A percentile compares a stretch with the other conserved stretches of the same genome.
phyloP scores from a whole-genome alignment of 2,113 vertebrate species.

The Austrofundulus limnaeus region DNA sequence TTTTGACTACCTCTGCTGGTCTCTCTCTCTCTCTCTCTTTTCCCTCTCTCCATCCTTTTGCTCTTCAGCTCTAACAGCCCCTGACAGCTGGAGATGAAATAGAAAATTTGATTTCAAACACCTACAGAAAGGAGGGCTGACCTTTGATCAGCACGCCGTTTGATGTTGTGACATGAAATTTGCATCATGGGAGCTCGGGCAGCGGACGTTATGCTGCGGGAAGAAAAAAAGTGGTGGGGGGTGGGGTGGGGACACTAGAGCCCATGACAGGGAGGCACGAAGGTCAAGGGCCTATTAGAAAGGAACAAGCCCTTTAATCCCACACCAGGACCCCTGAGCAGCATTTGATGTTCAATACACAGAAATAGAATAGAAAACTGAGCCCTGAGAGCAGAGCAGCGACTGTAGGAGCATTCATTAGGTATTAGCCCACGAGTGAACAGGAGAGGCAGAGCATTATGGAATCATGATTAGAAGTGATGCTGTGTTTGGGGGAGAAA shows the following conservation, averaged over 20 bases:
- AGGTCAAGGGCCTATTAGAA: slow-evolving; percentile 86
- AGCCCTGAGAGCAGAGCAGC: slow-evolving; percentile 45
- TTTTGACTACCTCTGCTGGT: slow-evolving; percentile 41
- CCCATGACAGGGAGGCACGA: slow-evolving; percentile 80
- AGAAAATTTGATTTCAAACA: slow-evolving; percentile 91
- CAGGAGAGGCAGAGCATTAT: slow-evolving; percentile 31
- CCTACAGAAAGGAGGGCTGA: slow-evolving; percentile 88
- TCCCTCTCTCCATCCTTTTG: slow-evolving; percentile 58
- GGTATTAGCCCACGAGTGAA: slow-evolving; percentile 37
- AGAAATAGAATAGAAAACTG: slow-evolving; percentile 66
- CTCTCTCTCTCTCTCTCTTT: no score
- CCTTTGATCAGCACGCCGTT: slow-evolving; percentile 90
- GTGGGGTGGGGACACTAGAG: slow-evolving; percentile 78
- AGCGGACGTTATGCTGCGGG: slow-evolving; percentile 70
- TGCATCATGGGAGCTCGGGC: slow-evolving; percentile 84
- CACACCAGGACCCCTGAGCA: slow-evolving; percentile 57
- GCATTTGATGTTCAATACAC: slow-evolving; percentile 71
- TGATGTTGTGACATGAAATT: slow-evolving; percentile 93
- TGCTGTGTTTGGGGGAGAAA: slow-evolving; percentile 22
- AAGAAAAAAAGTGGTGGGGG: background rate
- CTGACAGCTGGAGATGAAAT: slow-evolving; percentile 88
- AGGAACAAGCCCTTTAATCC: slow-evolving; percentile 74
- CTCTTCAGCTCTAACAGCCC: slow-evolving; percentile 80
- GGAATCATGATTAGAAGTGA: slow-evolving; percentile 39
- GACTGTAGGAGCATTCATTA: slow-evolving; percentile 55